phyloP scores from a whole-genome alignment of 2,113 vertebrate genomes.

The Coregonus clupeaformis region DNA sequence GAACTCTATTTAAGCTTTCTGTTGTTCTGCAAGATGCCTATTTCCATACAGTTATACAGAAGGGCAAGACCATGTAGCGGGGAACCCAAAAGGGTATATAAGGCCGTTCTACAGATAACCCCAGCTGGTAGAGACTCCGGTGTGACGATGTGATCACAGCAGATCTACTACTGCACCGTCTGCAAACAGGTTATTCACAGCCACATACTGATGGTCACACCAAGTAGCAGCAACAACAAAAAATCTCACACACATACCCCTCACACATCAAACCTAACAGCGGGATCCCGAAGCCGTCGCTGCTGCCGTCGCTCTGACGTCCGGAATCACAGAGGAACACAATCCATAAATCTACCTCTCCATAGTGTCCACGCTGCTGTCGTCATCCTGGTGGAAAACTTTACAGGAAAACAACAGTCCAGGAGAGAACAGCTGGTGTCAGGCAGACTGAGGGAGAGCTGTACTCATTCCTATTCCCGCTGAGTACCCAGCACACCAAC shows the following conservation, averaged over 20 bases:
- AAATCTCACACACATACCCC: not conserved
- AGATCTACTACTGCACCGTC: conserved; percentile 4
- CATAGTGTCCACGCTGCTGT: not conserved
- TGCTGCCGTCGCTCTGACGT: conserved; percentile 16
- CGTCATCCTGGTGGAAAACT: conserved; percentile 28
- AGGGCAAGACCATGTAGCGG: conserved; percentile 16
- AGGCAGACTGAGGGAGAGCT: conserved; percentile 2
- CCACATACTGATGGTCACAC: conserved; percentile 17
- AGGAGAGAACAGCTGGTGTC: conserved; percentile 42
- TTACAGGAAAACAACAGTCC: conserved; percentile 33
- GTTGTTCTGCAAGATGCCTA: conserved; percentile 24
- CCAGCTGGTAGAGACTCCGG: conserved; percentile 10
- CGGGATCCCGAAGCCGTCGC: conserved; percentile 3
- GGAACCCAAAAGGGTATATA: conserved; percentile 36
- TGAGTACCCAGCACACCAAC: conserved; percentile 33
- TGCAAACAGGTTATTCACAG: conserved; percentile 44
- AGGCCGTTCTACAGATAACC: conserved; percentile 11
- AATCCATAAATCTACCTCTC: conserved; percentile 28
- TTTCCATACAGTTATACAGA: conserved; percentile 27
- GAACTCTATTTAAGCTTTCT: conserved; percentile 37
- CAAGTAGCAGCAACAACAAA: conserved; percentile 3
- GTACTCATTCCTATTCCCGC: conserved; percentile 53
- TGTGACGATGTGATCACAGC: not conserved
- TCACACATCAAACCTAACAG: not conserved
- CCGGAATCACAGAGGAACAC: conserved; percentile 34